Conservation (phyloP, 64 coral and sea anemone species). For the Pocillopora damicornis region DNA sequence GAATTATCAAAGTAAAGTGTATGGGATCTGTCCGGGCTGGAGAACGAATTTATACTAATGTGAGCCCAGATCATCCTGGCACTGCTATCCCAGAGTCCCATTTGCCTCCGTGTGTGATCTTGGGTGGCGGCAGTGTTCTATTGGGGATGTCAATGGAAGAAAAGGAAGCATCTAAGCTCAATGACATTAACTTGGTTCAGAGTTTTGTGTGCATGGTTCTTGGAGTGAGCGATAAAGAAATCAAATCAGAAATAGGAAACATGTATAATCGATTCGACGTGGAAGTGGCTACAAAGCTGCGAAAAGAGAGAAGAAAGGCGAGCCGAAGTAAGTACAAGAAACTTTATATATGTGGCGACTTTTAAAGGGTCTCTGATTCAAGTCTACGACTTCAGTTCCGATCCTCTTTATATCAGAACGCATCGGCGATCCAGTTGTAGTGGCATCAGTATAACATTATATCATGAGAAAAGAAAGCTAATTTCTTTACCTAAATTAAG, state of each 20-base stretch:
- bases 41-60: conserved; percentile 71
- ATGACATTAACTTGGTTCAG: conserved; percentile 55
- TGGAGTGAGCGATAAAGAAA: conserved; percentile 64
- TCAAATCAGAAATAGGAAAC: conserved; percentile 58
- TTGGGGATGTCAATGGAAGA: conserved; percentile 81
- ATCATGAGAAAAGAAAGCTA: too few relatives aligned
- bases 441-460: too few relatives aligned
- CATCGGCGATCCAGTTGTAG: too few relatives aligned
- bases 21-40: conserved; percentile 75
- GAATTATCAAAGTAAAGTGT: conserved; percentile 62
- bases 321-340: conserved; percentile 45
- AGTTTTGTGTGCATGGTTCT: conserved; percentile 90
- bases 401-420: too few relatives aligned
- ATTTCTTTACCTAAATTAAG: too few relatives aligned
- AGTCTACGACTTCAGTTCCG: too few relatives aligned
- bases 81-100: conserved; percentile 86
- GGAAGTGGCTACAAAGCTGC: conserved; percentile 44
- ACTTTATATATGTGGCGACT: too few relatives aligned
- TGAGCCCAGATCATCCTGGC: conserved; percentile 56
- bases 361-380: too few relatives aligned
- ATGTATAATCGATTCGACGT: conserved; percentile 68
- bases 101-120: conserved; percentile 46
- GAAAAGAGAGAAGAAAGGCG: conserved; percentile 42
- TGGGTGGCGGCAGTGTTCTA: conserved; percentile 25
- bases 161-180: conserved; percentile 21